Percentiles rank a stretch among this genome's conserved stretches.
phyloP scores from a whole-genome alignment of 1,140 invertebrate species.

The Cyrtorhinus lividipennis region DNA sequence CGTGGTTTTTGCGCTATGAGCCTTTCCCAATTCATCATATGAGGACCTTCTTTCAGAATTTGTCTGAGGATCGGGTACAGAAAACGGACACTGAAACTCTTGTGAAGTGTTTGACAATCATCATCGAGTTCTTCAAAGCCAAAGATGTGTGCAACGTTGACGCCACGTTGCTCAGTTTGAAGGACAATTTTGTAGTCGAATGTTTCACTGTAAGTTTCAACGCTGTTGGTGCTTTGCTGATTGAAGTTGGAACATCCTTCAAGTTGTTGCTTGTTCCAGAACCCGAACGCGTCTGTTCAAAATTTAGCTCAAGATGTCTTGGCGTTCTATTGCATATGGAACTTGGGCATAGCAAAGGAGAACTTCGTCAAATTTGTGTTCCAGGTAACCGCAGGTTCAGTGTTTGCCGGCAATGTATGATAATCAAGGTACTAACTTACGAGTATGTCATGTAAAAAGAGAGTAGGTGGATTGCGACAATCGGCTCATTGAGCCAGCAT shows the following conservation, averaged over 20 bases:
- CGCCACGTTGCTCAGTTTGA: slow-evolving; percentile 30
- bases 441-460: too few relatives aligned
- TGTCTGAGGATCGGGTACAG: slow-evolving; percentile 14
- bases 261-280: neutral
- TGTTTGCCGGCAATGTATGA: too few relatives aligned
- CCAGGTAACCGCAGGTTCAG: too few relatives aligned
- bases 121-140: slow-evolving; percentile 29
- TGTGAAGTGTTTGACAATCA: slow-evolving; percentile 31
- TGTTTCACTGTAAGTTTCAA: slow-evolving; percentile 27
- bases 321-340: slow-evolving; percentile 30
- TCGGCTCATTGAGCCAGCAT: too few relatives aligned
- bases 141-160: slow-evolving; percentile 28
- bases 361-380: slow-evolving; percentile 30
- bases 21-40: too few relatives aligned
- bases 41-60: too few relatives aligned
- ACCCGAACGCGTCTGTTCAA: neutral
- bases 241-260: too few relatives aligned
- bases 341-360: slow-evolving; percentile 31
- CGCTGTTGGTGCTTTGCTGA: neutral
- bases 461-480: too few relatives aligned
- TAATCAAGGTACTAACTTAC: too few relatives aligned
- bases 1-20: too few relatives aligned
- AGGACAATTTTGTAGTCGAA: slow-evolving; percentile 28
- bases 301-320: slow-evolving; percentile 29
- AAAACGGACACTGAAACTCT: slow-evolving; percentile 30